These are phyloP conservation scores for Chaetura pelagica DNA, from an alignment of 2,113 vertebrate species.

Conservation along the genomic window DNA sequence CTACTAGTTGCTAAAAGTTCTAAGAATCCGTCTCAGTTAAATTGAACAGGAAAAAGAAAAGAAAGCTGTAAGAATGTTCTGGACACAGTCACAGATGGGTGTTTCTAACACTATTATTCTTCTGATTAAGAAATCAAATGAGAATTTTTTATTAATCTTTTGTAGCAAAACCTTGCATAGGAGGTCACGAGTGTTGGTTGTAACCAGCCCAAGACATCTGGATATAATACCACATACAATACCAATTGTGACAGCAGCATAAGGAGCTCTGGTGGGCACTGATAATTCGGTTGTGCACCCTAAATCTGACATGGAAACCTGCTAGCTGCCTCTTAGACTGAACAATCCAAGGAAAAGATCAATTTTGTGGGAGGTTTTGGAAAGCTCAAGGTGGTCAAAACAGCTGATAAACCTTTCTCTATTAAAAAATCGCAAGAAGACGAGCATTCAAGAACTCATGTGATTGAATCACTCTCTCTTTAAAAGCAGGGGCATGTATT, in stretches of 20 bases:
- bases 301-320: neutral
- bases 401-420: neutral
- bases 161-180: neutral
- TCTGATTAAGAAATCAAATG: neutral
- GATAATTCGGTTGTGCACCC: neutral
- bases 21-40: constrained; percentile 1
- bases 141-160: neutral
- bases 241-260: neutral
- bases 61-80: constrained; percentile 5
- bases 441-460: neutral
- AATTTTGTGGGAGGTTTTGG: neutral
- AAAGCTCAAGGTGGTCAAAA: neutral
- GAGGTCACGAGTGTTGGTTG: neutral
- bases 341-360: neutral
- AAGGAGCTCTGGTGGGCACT: neutral
- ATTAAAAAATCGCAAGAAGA: neutral
- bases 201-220: neutral
- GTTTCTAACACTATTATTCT: neutral
- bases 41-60: constrained; percentile 20
- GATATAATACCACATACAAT: neutral
- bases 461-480: neutral
- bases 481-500: neutral
- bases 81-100: neutral
- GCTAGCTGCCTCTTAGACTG: neutral
- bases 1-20: neutral